Evolutionary conservation across 2,797 vertebrate genomes (phyloP).

Genomic region (Gouania willdenowi): DNA sequence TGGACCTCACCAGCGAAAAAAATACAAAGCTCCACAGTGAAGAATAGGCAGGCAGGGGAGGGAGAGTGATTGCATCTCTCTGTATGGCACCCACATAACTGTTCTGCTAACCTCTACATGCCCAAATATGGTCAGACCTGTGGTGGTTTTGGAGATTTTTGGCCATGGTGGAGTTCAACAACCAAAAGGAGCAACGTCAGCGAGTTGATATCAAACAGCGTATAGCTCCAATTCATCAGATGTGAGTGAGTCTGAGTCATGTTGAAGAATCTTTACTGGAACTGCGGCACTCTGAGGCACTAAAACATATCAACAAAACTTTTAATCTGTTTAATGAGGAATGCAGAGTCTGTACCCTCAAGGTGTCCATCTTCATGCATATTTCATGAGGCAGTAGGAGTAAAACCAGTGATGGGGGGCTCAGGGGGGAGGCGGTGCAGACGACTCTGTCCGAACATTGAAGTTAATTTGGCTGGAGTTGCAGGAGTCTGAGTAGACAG

Average conservation of each 20-base stretch:
- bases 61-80: slow-evolving; percentile 19
- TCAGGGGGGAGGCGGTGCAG: slow-evolving; percentile 26
- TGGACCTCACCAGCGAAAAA: slow-evolving; percentile 15
- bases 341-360: slow-evolving; percentile 29
- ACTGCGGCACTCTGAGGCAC: slow-evolving; percentile 38
- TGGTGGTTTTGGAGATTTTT: slow-evolving; percentile 33
- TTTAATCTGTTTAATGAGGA: slow-evolving; percentile 33
- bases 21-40: slow-evolving; percentile 10
- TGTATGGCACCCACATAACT: slow-evolving; percentile 39
- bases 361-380: slow-evolving; percentile 32
- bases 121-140: slow-evolving; percentile 59
- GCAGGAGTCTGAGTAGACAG: slow-evolving; percentile 69
- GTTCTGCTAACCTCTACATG: slow-evolving; percentile 29
- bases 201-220: slow-evolving; percentile 51
- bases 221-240: slow-evolving; percentile 33
- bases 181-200: slow-evolving; percentile 42
- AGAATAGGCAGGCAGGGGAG: background rate
- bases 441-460: slow-evolving; percentile 39
- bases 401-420: background rate
- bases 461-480: slow-evolving; percentile 67
- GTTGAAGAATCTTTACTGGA: slow-evolving; percentile 47
- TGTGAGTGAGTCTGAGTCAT: slow-evolving; percentile 48
- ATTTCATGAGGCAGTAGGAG: slow-evolving; percentile 22
- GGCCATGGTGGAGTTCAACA: slow-evolving; percentile 33
- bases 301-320: slow-evolving; percentile 31